These are phyloP conservation scores for Coecobrya sp. DNA, from an alignment of 2,888 invertebrate species.

Conservation along the genomic window DNA sequence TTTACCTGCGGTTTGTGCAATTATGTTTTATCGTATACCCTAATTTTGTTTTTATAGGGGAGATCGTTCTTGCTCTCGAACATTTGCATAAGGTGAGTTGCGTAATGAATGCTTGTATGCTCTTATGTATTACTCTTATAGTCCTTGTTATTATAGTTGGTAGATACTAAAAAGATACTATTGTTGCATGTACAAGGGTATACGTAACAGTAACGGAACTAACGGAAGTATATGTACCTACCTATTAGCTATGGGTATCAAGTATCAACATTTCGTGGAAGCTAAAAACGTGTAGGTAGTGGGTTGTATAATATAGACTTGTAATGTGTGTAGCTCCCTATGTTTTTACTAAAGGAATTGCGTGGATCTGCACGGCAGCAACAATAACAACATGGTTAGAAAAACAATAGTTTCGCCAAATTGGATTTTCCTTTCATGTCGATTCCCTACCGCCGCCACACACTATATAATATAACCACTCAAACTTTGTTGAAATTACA, in stretches of 20 bases:
- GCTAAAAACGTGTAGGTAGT: neutral
- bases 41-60: too few relatives aligned
- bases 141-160: neutral
- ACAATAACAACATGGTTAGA: neutral
- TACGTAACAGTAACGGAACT: neutral
- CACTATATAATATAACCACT: neutral
- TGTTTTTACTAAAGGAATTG: neutral
- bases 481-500: neutral
- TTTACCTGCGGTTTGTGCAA: too few relatives aligned
- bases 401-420: conserved; percentile 14
- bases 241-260: neutral
- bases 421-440: conserved; percentile 36
- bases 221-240: neutral
- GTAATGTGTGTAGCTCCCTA: neutral
- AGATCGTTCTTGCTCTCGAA: conserved; percentile 98
- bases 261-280: neutral
- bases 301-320: too few relatives aligned
- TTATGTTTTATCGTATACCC: too few relatives aligned
- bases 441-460: neutral
- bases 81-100: conserved; percentile 95
- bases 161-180: neutral
- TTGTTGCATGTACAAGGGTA: neutral
- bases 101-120: conserved; percentile 47
- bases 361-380: neutral
- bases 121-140: neutral